Evolutionary conservation across 2,797 vertebrate genomes (phyloP).

Genomic region (Pteropus rufus): DNA sequence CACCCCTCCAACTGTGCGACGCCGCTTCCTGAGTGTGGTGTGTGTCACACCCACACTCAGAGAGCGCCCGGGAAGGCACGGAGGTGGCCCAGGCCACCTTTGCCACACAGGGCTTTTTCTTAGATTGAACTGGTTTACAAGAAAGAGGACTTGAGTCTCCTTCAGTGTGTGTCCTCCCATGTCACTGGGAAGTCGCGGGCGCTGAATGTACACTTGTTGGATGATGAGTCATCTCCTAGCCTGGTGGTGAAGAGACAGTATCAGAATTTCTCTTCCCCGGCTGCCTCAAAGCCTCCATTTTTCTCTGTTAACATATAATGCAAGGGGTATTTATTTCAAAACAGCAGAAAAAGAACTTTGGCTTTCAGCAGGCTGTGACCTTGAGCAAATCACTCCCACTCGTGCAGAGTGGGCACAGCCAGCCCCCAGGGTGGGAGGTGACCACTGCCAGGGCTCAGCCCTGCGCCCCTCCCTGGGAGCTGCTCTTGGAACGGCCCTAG

Average conservation of each 20-base stretch:
- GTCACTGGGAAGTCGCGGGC: fast-evolving
- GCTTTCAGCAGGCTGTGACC: neutral
- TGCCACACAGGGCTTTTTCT: fast-evolving
- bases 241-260: fast-evolving
- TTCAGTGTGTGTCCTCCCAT: neutral
- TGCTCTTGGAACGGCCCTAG: neutral
- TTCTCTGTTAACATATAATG: fast-evolving
- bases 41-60: fast-evolving
- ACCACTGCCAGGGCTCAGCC: no score
- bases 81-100: fast-evolving
- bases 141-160: neutral
- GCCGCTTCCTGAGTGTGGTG: fast-evolving
- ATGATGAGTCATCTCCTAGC: neutral
- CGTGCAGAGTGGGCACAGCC: neutral
- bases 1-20: neutral
- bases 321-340: neutral
- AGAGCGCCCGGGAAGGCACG: fast-evolving
- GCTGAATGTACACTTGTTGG: neutral
- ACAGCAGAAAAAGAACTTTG: neutral
- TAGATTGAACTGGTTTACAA: neutral
- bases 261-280: fast-evolving
- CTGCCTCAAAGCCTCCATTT: neutral
- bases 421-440: fast-evolving
- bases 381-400: neutral
- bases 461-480: fast-evolving